These are phyloP conservation scores for Sitodiplosis mosellana DNA, from an alignment of 1,140 invertebrate species.

Conservation along the genomic window DNA sequence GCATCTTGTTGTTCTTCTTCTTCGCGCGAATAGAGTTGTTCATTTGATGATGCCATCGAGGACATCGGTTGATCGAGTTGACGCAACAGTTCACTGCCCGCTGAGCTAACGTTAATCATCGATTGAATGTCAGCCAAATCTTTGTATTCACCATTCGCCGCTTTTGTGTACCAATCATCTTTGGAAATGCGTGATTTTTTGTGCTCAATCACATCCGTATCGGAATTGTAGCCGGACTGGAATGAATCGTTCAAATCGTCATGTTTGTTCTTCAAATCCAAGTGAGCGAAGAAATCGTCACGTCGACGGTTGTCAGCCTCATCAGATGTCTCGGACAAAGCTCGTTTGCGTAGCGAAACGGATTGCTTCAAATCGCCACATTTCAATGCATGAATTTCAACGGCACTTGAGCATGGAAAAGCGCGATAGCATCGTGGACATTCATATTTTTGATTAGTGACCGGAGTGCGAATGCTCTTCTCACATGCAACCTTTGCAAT, in stretches of 20 bases:
- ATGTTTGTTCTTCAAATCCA: conserved; percentile 53
- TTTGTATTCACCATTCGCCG: conserved; percentile 16
- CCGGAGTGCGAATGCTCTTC: conserved; percentile 39
- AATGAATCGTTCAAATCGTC: conserved; percentile 20
- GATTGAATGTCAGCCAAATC: conserved; percentile 72
- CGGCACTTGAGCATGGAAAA: conserved; percentile 52
- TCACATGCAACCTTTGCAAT: conserved; percentile 57
- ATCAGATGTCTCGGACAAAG: conserved; percentile 13
- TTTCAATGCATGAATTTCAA: conserved; percentile 43
- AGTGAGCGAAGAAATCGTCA: conserved; percentile 59
- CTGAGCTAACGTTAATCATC: conserved; percentile 55
- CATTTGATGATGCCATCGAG: not conserved
- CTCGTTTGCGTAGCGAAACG: conserved; percentile 12
- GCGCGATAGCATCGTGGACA: conserved; percentile 51
- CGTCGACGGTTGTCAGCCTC: conserved; percentile 17
- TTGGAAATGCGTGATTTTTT: conserved; percentile 2
- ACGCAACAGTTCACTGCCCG: conserved; percentile 26
- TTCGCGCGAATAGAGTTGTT: conserved; percentile 10
- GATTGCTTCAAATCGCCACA: conserved; percentile 24
- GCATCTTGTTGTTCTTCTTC: conserved; percentile 65
- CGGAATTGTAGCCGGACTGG: not conserved
- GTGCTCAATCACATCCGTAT: not conserved
- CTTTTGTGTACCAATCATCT: conserved; percentile 19
- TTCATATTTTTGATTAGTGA: conserved; percentile 42
- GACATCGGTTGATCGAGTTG: not conserved